phyloP scores from a whole-genome alignment of 2,113 vertebrate genomes.

The Geococcyx californianus region DNA sequence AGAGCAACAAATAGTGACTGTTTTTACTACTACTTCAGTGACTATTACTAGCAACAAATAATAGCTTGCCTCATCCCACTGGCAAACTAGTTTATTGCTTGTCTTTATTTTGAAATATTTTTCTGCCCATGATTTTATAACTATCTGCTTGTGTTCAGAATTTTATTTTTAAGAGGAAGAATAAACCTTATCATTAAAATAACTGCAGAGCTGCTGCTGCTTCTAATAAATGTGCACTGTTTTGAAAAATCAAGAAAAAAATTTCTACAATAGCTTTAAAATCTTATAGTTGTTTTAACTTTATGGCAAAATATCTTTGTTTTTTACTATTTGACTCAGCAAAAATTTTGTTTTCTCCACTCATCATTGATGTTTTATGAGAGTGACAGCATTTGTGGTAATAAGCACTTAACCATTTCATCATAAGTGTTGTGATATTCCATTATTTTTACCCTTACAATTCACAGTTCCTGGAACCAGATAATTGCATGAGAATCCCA shows the following conservation, averaged over 20 bases:
- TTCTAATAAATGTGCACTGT: neutral
- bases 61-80: neutral
- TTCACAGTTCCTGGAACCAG: neutral
- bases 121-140: neutral
- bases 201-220: neutral
- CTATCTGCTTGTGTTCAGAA: neutral
- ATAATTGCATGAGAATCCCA: neutral
- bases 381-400: neutral
- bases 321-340: neutral
- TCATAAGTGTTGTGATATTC: neutral
- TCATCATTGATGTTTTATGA: neutral
- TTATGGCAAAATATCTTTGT: neutral
- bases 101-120: constrained; percentile 1
- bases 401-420: neutral
- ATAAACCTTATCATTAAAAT: constrained; percentile 45
- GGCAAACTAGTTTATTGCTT: neutral
- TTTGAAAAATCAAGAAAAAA: neutral
- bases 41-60: neutral
- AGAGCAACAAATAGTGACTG: neutral
- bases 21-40: neutral
- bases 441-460: neutral
- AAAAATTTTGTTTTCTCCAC: constrained; percentile 1
- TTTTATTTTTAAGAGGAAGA: constrained; percentile 59
- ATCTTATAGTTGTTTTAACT: neutral
- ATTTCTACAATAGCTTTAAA: neutral